Conservation (phyloP, 2,113 vertebrate genomes). For the Rhombomys opimus region DNA sequence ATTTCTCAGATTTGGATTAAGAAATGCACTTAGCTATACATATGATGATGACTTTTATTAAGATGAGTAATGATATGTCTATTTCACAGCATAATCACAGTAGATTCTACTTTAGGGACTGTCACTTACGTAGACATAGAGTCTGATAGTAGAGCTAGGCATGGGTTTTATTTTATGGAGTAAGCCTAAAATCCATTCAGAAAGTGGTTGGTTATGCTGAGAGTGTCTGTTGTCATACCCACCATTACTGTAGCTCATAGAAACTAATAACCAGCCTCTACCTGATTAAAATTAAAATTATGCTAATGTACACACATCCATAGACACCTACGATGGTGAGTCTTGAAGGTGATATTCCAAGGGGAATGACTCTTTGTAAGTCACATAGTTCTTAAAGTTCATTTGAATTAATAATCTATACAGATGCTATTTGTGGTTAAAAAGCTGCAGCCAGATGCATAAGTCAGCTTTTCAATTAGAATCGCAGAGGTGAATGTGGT, state of each 20-base stretch:
- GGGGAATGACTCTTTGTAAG: background rate
- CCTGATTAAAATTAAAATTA: constrained; percentile 26
- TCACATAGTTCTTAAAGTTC: background rate
- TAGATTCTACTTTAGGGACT: background rate
- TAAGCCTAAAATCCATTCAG: background rate
- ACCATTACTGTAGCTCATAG: background rate
- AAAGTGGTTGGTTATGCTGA: background rate
- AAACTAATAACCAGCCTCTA: background rate
- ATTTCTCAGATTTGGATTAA: background rate
- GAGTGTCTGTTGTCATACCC: background rate
- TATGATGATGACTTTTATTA: background rate
- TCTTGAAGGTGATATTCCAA: background rate
- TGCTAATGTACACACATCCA: background rate
- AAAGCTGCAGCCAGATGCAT: background rate
- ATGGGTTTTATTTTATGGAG: background rate
- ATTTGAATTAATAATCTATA: background rate
- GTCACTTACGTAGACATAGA: background rate
- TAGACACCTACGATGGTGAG: background rate
- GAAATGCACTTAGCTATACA: background rate
- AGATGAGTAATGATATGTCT: background rate
- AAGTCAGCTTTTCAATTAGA: background rate
- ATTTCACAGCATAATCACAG: background rate
- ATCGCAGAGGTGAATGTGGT: background rate
- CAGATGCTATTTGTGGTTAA: background rate
- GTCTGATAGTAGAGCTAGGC: background rate